Percentiles rank a stretch among this genome's conserved stretches.
Evolutionary conservation across 2,113 vertebrate species (phyloP).

Genomic region (Atherinomorus stipes): DNA sequence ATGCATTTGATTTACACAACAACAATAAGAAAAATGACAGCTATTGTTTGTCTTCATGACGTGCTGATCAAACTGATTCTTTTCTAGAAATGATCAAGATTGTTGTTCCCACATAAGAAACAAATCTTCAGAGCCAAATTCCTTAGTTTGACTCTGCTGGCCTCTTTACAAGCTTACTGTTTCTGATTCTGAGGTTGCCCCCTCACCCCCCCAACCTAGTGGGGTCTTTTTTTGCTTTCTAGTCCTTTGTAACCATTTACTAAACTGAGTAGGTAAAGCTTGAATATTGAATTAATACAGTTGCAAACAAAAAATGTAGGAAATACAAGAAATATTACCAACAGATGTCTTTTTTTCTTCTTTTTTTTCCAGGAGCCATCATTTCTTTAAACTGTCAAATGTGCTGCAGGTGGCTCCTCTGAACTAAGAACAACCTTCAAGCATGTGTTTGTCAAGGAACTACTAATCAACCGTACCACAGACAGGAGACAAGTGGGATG

Average conservation of each 20-base stretch:
- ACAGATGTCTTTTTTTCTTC: conserved; percentile 57
- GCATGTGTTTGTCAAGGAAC: conserved; percentile 41
- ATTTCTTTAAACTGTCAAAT: conserved; percentile 41
- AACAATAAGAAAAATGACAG: background rate
- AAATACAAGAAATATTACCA: conserved; percentile 45
- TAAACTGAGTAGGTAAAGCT: conserved; percentile 31
- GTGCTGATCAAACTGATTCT: background rate
- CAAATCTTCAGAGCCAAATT: no score
- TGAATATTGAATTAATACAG: conserved; percentile 37
- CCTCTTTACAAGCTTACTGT: no score
- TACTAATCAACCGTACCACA: conserved; percentile 22
- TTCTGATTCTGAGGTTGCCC: no score
- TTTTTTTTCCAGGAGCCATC: background rate
- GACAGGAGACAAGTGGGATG: conserved; percentile 28
- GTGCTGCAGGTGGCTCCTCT: conserved; percentile 14
- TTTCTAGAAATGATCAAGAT: background rate
- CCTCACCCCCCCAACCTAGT: no score
- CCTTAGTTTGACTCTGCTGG: no score
- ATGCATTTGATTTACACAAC: background rate
- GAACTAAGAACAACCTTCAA: conserved; percentile 49
- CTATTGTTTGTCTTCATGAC: background rate
- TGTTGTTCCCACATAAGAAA: no score
- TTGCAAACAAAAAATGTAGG: conserved; percentile 13
- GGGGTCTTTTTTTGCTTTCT: conserved; percentile 5
- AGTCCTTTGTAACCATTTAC: background rate